Evolutionary conservation across 1,140 invertebrate species (phyloP), one percentile per base, ranked within the genome.

Genomic region (Drosophila athabasca): DNA sequence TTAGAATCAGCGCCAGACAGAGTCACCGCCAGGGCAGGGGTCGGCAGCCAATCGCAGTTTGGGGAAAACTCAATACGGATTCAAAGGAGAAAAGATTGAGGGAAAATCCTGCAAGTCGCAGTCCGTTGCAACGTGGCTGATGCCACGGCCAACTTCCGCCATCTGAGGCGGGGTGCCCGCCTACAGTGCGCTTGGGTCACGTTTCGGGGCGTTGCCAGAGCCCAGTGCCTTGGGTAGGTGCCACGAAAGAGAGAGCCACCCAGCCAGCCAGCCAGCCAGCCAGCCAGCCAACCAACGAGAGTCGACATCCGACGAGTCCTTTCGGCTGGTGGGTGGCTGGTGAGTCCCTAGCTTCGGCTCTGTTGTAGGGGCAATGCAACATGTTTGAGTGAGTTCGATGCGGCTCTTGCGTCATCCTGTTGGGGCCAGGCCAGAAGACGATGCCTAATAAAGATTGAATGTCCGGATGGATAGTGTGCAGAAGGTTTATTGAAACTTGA

Each of bases 311-410:
- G 66, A 29, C 67, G 57, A 58, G 39, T 50, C 46, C 39, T 77
- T 76, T 79, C 81, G 80, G 80, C 57, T 62, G 45, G 29, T 24
- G 13, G 9, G 35, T n/a, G 9, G 44, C 22, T 24, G 24, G 29
- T 52, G 48, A 55, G 43, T 62, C 68, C 17, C 24, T 43, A 11
- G 5, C 41, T 45, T 41, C 43, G 70, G 70, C 68, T 44, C 22
- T 31, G 55, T 77, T 68, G 82, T 71, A 87, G 82, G 82, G 82
- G 83, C 74, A 61, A 62, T 69, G 68, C 74, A 87, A 87, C 82
- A 87, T 88, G 82, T 87, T 87, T 87, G 82, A 87, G 82, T 82
- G 83, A 78, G 82, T 87, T 87, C 49, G 82, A 85, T 35, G 55
- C 55, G 11, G 17, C 17, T 24, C 43, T 53, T 41, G 61, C 41